Base-by-base conservation (phyloP, 2,888 invertebrate genomes). In the Lochmaea crataegi region DNA sequence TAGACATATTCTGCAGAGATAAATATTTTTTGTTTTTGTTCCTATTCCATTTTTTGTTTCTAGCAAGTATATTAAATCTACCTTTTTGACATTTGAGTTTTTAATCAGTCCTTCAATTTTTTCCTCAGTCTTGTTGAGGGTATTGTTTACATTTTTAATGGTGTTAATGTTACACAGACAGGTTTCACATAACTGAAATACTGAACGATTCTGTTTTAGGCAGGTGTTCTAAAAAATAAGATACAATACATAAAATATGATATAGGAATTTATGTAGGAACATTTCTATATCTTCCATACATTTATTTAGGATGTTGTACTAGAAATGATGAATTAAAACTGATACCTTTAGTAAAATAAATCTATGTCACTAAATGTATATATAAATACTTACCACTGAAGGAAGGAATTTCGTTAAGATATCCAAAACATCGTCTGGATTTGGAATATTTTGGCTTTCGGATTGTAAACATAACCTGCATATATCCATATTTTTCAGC, bases 401-500 rank as follows among this genome's bases (percentile, higher is more conserved):
- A 10, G 73, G 73, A 7, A 75, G 16, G 42, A 73, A 60, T 26
- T 60, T 51, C 42, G 71, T 42, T 18, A 74, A 56, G 26, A 32
- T 60, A 32, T 57, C 4, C 41, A 74, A 53, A 41, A 48, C 60
- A 18, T 71, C 61, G 18, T 41, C 2, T 32, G 63, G 41, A 60
- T 65, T 64, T n/a, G 16, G n/a, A 11, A 64, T 65, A 51, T 48
- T 53, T 56, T 53, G 42, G 12, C 65, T 65, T 9, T 53, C 65
- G 9, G 48, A n/a, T 65, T 69, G 60, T 67, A 75, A 70, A 72
- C 75, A 75, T 70, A 75, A 75, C 67, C 75, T 72, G 51, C 75
- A 75, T 57, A 66, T 64, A 45, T 67, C 67, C 75, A 75, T 75
- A 16, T 48, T 71, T 9, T 14, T 11, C 11, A 57, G 12, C 2